Base-by-base conservation (phyloP, 2,113 vertebrate genomes). In the Muntiacus reevesi region DNA sequence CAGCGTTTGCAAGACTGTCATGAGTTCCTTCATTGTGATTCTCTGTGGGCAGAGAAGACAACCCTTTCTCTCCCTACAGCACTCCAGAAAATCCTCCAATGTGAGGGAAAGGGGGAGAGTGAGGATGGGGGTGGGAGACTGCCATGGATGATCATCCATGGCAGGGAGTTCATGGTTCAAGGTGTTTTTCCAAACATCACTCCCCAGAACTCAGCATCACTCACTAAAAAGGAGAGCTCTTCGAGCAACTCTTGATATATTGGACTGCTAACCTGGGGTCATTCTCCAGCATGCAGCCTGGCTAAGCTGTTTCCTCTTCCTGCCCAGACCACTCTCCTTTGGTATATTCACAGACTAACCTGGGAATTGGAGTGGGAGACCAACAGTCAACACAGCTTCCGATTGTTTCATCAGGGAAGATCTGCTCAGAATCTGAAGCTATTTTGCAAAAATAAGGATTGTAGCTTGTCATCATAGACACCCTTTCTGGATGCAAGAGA, bases 121-220 rank as follows among this genome's bases (percentile, higher is more conserved):
- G 7, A 5, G 10, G 4, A 5, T 17, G 60, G 23, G 60, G 33
- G 6, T 1, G 2, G 57, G 15, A 0, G 13, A 0, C 21, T 45
- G 7, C 76, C 21, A 2, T 23, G 15, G 33, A 6, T 4, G 17
- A 11, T 27, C n/a, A n/a, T 25, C 45, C 27, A 14, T 27, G 0
- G 27, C 54, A 12, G 23, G 60, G 2, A 25, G 23, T 40, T n/a
- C 1, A 8, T 36, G 71, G 10, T 5, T 23, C 25, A 11, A 14
- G 43, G 13, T 11, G 4, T 21, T 12, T 67, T n/a, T 14, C 45
- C 8, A 9, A 5, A 45, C 1, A 14, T 15, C 28, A 11, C 25
- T 33, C 3, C 27, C 15, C n/a, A 27, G 15, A 25, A 28, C 28
- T 50, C 82, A 92, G 17, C 7, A 11, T 5, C n/a, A 45, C 16